phyloP scores from a whole-genome alignment of 1,140 invertebrate genomes.

The Frieseomelitta varia region DNA sequence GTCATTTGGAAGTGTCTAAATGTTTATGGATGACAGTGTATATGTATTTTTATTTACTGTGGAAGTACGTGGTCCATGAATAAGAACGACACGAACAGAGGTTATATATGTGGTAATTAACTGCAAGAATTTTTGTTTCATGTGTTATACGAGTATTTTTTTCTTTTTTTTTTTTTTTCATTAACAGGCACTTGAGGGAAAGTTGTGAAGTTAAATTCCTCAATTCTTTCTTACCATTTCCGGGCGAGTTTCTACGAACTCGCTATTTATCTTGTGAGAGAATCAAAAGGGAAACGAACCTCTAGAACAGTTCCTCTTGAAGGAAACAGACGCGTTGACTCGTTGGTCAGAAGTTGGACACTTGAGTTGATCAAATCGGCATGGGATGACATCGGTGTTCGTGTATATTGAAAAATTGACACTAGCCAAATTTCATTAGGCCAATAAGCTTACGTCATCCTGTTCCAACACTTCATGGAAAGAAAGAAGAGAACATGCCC shows the following conservation, averaged over 20 bases:
- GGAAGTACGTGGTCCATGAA: not conserved
- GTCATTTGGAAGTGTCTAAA: not conserved
- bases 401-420: constrained; percentile 21
- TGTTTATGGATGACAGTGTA: too few relatives aligned
- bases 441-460: constrained; percentile 27
- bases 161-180: not conserved
- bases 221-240: not conserved
- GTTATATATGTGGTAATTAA: constrained; percentile 1
- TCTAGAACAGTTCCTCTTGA: not conserved
- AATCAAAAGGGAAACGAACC: not conserved
- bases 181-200: constrained; percentile 7
- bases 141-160: not conserved
- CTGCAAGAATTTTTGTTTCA: not conserved
- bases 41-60: not conserved
- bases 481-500: constrained; percentile 2
- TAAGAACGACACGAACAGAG: not conserved
- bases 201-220: constrained; percentile 8
- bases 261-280: not conserved
- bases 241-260: not conserved
- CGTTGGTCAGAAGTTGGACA: not conserved
- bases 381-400: too few relatives aligned
- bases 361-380: not conserved
- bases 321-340: not conserved
- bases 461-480: too few relatives aligned
- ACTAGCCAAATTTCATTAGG: not conserved